Evolutionary conservation across 2,113 vertebrate species (phyloP), one percentile per base, ranked within the genome.

Genomic region (Clarias magur): DNA sequence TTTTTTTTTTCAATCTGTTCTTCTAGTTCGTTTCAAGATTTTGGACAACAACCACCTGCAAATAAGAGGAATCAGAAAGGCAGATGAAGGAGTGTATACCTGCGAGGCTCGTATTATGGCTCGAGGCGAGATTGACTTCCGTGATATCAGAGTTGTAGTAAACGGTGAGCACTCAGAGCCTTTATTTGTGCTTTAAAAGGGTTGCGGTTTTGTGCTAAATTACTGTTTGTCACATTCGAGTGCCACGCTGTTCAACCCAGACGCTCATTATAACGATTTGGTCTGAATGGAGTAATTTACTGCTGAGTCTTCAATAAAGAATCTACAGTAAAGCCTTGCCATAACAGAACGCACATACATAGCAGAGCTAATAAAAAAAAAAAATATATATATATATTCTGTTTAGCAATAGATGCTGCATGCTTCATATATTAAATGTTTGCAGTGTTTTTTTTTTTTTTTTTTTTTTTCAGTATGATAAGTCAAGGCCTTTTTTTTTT

Each of bases 41-140:
- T 95, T 99, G 90, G 92, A 91, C 95, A 99, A 98, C 96, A 98
- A 99, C 94, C 99, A 99, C 95, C 96, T 99, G 91, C 97, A 99
- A 93, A 99, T 99, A 92, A 95, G 95, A 4, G 95, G 96, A 73
- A 99, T 99, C 93, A 98, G 96, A 95, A 99, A 99, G 94, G 97
- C 96, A 0, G 98, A 99, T 67, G 98, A 99, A 91, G 98, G 98
- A 54, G 93, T 91, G 0, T 99, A 99, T 85, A 96, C 96, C 86
- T 99, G 98, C 27, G 98, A 99, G 94, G 98, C 96, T 25, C 96
- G 97, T 89, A 97, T 99, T 92, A 94, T 99, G 95, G 95, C 97
- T 3, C 96, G 98, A 0, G 98, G 98, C 83, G 98, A 99, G 94
- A 97, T 99, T 92, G 96, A 98, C 95, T 97, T 97, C 93, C 96